Conservation (phyloP, 2,113 vertebrate species). For the Tringa solitaria region DNA sequence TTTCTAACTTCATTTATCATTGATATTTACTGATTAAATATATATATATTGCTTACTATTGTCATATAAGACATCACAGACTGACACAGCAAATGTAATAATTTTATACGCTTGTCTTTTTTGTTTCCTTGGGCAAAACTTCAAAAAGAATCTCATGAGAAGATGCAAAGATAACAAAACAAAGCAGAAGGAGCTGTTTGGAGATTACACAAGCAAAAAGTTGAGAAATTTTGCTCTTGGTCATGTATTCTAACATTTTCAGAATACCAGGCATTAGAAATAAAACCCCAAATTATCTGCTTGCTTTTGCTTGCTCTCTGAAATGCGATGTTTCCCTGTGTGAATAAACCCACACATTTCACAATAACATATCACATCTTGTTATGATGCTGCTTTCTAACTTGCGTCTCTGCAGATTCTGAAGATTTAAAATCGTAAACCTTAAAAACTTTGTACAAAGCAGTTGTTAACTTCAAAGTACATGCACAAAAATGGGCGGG, state of each 20-base stretch:
- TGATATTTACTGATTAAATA: neutral
- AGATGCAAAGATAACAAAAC: neutral
- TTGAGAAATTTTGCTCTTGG: neutral
- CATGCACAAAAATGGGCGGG: neutral
- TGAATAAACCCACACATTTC: neutral
- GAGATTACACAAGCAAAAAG: neutral
- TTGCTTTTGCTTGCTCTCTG: neutral
- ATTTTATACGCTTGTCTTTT: neutral
- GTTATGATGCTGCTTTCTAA: neutral
- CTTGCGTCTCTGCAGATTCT: neutral
- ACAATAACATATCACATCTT: fast-evolving
- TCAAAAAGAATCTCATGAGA: neutral
- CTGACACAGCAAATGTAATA: neutral
- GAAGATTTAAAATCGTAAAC: neutral
- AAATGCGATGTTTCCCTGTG: neutral
- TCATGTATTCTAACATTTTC: neutral
- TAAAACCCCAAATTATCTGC: neutral
- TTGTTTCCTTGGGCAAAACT: neutral
- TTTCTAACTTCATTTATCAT: neutral
- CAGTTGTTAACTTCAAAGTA: neutral
- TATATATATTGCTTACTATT: neutral
- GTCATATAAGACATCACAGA: neutral
- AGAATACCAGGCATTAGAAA: neutral
- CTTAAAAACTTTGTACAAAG: neutral
- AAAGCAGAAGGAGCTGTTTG: neutral